Percentiles rank a stretch among this genome's conserved stretches.
phyloP scores from a whole-genome alignment of 1,140 invertebrate genomes.

The Macrostomum lignano region DNA sequence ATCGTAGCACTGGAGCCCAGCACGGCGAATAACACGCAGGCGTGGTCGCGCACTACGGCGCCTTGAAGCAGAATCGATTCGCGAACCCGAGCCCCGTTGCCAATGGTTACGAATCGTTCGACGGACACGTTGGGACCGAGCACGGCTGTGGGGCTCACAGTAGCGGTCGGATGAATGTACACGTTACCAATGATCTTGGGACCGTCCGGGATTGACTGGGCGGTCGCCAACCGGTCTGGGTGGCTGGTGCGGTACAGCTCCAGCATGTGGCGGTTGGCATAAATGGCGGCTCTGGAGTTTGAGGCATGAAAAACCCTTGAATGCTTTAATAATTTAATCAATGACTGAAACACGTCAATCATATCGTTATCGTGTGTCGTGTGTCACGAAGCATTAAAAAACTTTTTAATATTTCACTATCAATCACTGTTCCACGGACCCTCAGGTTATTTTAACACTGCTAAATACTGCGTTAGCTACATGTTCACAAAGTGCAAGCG shows the following conservation, averaged over 20 bases:
- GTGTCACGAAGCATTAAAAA: too few species aligned
- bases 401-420: too few species aligned
- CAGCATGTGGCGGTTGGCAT: slow-evolving; percentile 83
- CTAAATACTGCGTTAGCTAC: too few species aligned
- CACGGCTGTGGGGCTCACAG: slow-evolving; percentile 53
- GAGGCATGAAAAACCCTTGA: too few species aligned
- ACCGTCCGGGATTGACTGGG: too few species aligned
- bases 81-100: slow-evolving; percentile 58
- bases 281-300: slow-evolving; percentile 57
- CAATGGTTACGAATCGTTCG: slow-evolving; percentile 50
- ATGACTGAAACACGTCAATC: too few species aligned
- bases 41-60: slow-evolving; percentile 58
- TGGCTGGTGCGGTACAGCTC: slow-evolving; percentile 41
- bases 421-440: too few species aligned
- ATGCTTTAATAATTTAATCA: too few species aligned
- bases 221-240: slow-evolving; percentile 36
- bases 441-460: too few species aligned
- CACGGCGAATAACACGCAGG: slow-evolving; percentile 62
- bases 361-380: too few species aligned
- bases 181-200: slow-evolving; percentile 46
- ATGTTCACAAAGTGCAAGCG: too few species aligned
- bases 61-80: slow-evolving; percentile 75
- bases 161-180: slow-evolving; percentile 59
- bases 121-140: slow-evolving; percentile 90
- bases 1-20: slow-evolving; percentile 48